These are phyloP conservation scores for Sinella curviseta DNA, from an alignment of 1,140 invertebrate species.

Conservation along the genomic window DNA sequence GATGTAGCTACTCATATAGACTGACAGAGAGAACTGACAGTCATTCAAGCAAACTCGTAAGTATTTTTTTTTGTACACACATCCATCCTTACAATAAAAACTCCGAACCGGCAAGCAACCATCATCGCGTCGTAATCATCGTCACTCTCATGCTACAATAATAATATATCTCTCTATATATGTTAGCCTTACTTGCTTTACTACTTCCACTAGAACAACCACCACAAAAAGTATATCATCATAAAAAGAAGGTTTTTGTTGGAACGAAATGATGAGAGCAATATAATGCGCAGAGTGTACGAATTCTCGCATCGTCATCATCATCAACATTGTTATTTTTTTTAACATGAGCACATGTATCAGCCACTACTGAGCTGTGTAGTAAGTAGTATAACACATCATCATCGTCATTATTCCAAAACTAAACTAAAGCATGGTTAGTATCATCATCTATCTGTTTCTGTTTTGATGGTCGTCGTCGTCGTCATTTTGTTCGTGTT, in stretches of 20 bases:
- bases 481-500: background rate
- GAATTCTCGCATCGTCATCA: slow-evolving; percentile 20
- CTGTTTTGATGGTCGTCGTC: background rate
- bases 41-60: slow-evolving; percentile 2
- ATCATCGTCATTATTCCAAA: background rate
- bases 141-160: no score
- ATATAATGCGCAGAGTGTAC: background rate
- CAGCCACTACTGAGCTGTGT: background rate
- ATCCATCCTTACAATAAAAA: no score
- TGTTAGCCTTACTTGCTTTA: no score
- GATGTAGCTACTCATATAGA: background rate
- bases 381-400: background rate
- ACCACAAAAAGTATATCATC: no score
- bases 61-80: background rate
- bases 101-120: no score
- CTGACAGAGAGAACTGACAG: background rate
- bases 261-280: background rate
- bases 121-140: no score
- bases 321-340: background rate
- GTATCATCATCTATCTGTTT: background rate
- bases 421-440: background rate
- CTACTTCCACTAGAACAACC: no score
- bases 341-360: slow-evolving; percentile 6
- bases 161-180: no score
- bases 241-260: no score